Conservation (phyloP, 1,140 invertebrate genomes). For the Zaprionus inermis region DNA sequence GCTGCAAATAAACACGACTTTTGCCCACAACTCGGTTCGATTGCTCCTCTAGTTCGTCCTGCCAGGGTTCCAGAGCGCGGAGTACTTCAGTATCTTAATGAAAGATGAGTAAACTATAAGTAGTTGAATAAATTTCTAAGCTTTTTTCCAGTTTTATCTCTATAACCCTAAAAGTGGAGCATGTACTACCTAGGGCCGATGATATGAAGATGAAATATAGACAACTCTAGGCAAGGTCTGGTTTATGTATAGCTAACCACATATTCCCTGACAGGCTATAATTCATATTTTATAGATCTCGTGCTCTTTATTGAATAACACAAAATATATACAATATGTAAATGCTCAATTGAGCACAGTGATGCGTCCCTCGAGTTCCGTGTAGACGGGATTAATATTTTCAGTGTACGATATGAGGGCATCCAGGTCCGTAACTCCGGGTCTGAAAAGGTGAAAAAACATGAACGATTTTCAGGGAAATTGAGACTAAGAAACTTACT, state of each 20-base stretch:
- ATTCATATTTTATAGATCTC: background rate
- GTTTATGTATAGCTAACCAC: background rate
- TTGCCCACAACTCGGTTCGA: conserved; percentile 86
- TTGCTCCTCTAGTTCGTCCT: conserved; percentile 85
- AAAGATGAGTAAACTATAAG: background rate
- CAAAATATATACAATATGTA: background rate
- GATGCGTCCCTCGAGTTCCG: conserved; percentile 83
- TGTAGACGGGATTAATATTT: conserved; percentile 67
- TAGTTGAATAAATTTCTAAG: background rate
- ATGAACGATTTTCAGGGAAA: background rate
- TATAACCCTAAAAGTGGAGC: background rate
- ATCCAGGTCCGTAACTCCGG: conserved; percentile 65
- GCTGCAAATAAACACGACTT: conserved; percentile 86
- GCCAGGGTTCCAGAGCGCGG: conserved; percentile 86
- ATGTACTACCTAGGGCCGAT: background rate
- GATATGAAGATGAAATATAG: background rate
- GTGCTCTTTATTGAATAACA: background rate
- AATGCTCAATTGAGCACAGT: conserved; percentile 55
- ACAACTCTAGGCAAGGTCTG: background rate
- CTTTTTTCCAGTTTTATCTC: background rate
- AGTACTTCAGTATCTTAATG: conserved; percentile 45
- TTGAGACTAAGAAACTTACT: conserved; percentile 46
- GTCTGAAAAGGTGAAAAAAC: conserved; percentile 34
- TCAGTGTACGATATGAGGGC: conserved; percentile 64
- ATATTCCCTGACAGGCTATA: background rate